Conservation (phyloP, 2,113 vertebrate species). For the Dryoscopus gambensis region DNA sequence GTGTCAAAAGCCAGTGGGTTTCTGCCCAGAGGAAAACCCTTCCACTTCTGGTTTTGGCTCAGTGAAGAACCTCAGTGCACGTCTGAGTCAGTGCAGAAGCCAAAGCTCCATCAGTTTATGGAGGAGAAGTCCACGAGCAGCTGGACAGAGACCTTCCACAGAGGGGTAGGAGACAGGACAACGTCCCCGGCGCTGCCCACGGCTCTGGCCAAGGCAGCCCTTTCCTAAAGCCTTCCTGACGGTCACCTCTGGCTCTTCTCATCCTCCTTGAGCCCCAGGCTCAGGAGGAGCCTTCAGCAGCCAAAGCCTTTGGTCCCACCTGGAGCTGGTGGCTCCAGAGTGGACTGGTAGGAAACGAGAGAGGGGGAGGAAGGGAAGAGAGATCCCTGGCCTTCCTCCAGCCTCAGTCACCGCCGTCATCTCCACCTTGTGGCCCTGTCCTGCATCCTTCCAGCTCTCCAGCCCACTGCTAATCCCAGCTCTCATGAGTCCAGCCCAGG, state of each 20-base stretch:
- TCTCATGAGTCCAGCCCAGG: not conserved
- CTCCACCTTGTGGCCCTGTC: not conserved
- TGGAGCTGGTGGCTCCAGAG: not conserved
- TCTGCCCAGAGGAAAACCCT: not conserved
- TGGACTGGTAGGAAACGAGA: no score
- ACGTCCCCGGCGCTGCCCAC: not conserved
- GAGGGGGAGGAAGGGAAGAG: not conserved
- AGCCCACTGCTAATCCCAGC: not conserved
- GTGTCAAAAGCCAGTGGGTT: fast-evolving
- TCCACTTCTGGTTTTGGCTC: not conserved
- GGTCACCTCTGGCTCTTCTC: not conserved
- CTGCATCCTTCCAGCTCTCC: not conserved
- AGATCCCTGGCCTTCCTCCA: not conserved
- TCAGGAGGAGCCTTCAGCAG: not conserved
- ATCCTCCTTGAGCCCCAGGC: not conserved
- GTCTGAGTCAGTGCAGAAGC: not conserved
- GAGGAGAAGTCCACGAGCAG: not conserved
- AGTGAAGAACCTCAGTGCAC: not conserved
- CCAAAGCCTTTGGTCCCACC: not conserved
- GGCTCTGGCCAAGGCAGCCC: not conserved
- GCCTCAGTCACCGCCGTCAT: not conserved
- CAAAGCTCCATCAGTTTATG: not conserved
- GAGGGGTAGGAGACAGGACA: not conserved
- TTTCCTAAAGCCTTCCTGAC: not conserved
- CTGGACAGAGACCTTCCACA: not conserved